A percentile compares a stretch with the other conserved stretches of the same genome.
Conservation (phyloP, 1,140 invertebrate genomes). For the Caenorhabditis remanei region DNA sequence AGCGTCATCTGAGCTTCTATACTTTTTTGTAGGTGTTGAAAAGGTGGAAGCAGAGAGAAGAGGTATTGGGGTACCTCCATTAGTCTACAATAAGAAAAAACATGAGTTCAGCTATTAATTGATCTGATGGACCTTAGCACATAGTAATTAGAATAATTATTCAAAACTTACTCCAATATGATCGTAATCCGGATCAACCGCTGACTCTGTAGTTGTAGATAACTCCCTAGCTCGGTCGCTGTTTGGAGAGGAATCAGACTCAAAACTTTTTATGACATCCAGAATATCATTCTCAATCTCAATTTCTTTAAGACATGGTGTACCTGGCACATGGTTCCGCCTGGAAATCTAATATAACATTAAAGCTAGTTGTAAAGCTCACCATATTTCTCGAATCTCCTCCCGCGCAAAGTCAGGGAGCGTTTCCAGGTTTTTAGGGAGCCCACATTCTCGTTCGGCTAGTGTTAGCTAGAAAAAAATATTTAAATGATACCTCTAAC, state of each 20-base stretch:
- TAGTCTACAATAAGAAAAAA: slow-evolving; percentile 10
- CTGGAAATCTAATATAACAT: slow-evolving; percentile 9
- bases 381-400: slow-evolving; percentile 63
- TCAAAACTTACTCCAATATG: slow-evolving; percentile 11
- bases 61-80: slow-evolving; percentile 23
- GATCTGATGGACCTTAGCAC: too few species aligned
- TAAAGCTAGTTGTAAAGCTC: neutral
- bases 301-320: slow-evolving; percentile 59
- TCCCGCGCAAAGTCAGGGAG: slow-evolving; percentile 58
- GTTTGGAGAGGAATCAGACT: slow-evolving; percentile 25
- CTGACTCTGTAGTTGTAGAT: neutral
- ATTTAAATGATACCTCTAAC: neutral
- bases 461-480: neutral
- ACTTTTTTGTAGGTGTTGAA: neutral
- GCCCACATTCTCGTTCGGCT: slow-evolving; percentile 54
- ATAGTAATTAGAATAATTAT: neutral
- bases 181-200: slow-evolving; percentile 17
- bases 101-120: neutral
- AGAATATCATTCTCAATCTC: slow-evolving; percentile 58
- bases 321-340: slow-evolving; percentile 58
- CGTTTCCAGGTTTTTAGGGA: slow-evolving; percentile 48
- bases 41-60: slow-evolving; percentile 14
- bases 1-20: neutral
- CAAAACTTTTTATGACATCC: slow-evolving; percentile 52
- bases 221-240: neutral